These are phyloP conservation scores for Clarias platycephalus DNA, from an alignment of 2,797 vertebrate genomes.

Conservation along the genomic window DNA sequence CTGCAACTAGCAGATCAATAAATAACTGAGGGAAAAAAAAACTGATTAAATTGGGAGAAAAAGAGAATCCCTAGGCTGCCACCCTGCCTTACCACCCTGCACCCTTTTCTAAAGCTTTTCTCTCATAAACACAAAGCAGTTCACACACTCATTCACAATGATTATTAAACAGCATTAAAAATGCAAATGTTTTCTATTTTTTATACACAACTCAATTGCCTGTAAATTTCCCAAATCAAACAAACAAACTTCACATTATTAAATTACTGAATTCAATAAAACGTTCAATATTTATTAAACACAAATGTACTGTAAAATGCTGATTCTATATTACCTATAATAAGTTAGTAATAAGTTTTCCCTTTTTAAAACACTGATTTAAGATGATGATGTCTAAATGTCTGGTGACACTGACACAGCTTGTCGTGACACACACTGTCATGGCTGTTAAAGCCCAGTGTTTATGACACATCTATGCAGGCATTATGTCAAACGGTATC, in stretches of 20 bases:
- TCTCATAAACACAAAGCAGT: constrained; percentile 15
- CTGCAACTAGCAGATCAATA: constrained; percentile 54
- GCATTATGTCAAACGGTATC: constrained; percentile 37
- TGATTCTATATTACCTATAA: too few relatives aligned
- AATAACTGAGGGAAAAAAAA: constrained; percentile 47
- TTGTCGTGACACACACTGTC: constrained; percentile 32
- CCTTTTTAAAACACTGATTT: background rate
- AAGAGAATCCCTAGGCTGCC: constrained; percentile 17
- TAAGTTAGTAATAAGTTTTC: constrained; percentile 1
- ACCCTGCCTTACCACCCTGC: constrained; percentile 35
- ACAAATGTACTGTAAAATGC: background rate
- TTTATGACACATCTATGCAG: constrained; percentile 47
- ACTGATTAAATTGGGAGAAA: constrained; percentile 50
- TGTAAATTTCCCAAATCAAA: too few relatives aligned
- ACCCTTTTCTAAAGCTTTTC: constrained; percentile 5
- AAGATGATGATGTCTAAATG: constrained; percentile 12
- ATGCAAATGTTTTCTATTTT: background rate
- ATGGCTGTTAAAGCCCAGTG: constrained; percentile 18
- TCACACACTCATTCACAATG: background rate
- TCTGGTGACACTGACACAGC: constrained; percentile 27
- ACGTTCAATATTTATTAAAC: background rate
- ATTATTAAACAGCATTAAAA: background rate
- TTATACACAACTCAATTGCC: background rate
- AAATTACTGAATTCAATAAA: background rate
- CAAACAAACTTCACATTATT: background rate